Percentiles rank a stretch among this genome's conserved stretches.
These are phyloP conservation scores for Probosciger aterrimus DNA, from an alignment of 2,113 vertebrate species.

Conservation along the genomic window DNA sequence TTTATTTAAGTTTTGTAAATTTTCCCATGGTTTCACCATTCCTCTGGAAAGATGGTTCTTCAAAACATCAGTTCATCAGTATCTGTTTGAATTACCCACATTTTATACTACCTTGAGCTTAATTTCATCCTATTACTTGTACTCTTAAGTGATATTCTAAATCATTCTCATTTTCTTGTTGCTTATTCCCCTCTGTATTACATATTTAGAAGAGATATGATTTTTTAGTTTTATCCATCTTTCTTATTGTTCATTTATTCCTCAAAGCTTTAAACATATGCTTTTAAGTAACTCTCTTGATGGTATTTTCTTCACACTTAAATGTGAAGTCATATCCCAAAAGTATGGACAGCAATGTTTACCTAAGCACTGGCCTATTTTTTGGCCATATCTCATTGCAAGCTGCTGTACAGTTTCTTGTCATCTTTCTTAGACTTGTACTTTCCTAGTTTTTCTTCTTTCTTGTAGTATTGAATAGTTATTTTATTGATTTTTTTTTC, in stretches of 20 bases:
- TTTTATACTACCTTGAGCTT: constrained; percentile 2
- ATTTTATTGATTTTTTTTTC: background rate
- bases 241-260: background rate
- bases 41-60: background rate
- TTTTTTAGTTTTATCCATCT: background rate
- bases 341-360: background rate
- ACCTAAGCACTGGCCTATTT: background rate
- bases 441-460: background rate
- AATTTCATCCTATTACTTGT: background rate
- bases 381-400: background rate
- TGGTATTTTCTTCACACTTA: background rate
- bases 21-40: background rate
- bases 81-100: background rate
- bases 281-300: background rate
- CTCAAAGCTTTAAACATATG: background rate
- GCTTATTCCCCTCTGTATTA: background rate
- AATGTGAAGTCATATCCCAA: background rate
- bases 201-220: background rate
- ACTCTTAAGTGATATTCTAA: background rate
- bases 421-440: background rate
- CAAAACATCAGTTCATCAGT: background rate
- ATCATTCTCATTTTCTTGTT: background rate
- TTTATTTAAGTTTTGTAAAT: background rate
- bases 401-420: background rate
- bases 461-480: background rate